These are phyloP conservation scores for Glossophaga mutica DNA, from an alignment of 2,797 vertebrate species.

Conservation along the genomic window DNA sequence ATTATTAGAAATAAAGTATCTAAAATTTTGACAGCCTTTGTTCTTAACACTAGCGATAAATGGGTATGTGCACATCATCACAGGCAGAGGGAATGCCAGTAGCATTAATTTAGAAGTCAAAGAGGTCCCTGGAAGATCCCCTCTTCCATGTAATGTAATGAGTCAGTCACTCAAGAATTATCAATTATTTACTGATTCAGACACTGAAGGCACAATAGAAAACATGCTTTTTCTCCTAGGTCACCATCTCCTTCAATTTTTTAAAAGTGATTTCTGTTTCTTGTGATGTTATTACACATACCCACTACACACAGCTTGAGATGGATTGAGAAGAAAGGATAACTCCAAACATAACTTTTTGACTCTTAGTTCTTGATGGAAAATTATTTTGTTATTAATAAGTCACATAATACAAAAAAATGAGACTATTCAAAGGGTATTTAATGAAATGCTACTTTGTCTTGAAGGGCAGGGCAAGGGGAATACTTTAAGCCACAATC, in stretches of 20 bases:
- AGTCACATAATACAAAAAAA: conserved; percentile 43
- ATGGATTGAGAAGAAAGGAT: background rate
- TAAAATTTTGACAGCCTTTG: background rate
- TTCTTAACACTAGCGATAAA: background rate
- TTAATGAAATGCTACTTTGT: conserved; percentile 4
- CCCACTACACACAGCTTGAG: background rate
- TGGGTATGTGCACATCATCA: background rate
- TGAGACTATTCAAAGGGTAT: background rate
- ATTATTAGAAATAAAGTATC: background rate
- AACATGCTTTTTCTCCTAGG: background rate
- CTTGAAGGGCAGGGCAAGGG: background rate
- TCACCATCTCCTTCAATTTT: background rate
- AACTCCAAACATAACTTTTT: background rate
- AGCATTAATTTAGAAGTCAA: background rate
- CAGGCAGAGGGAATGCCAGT: background rate
- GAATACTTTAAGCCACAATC: background rate
- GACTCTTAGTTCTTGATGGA: background rate
- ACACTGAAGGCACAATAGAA: background rate
- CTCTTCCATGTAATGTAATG: background rate
- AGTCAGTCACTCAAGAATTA: background rate
- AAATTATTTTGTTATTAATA: conserved; percentile 26
- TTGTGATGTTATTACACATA: background rate
- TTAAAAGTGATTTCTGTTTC: background rate
- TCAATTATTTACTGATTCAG: background rate
- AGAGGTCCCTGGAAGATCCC: background rate